A percentile compares a stretch with the other conserved stretches of the same genome.
Evolutionary conservation across 2,888 invertebrate genomes (phyloP).

Genomic region (Teleogryllus oceanicus): DNA sequence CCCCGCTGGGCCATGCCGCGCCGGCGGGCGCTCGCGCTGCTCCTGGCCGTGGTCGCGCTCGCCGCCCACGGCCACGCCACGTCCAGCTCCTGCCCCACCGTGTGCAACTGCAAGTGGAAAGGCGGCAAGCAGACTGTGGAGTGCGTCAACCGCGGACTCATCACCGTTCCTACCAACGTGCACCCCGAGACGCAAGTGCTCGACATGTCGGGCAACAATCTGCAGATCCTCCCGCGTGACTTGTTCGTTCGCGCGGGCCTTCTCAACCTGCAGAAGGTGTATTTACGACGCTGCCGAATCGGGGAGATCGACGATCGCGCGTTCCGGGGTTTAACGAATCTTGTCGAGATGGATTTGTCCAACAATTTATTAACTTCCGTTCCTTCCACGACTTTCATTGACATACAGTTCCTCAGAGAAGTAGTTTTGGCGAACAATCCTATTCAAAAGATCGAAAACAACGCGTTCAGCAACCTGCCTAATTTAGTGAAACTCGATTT

Average conservation of each 20-base stretch:
- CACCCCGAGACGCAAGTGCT: conserved; percentile 87
- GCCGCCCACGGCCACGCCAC: conserved; percentile 26
- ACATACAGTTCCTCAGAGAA: conserved; percentile 77
- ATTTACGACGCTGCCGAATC: conserved; percentile 77
- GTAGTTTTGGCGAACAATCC: conserved; percentile 78
- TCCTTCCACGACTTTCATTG: conserved; percentile 73
- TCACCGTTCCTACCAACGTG: conserved; percentile 79
- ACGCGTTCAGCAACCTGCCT: conserved; percentile 70
- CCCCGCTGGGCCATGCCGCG: too few relatives aligned
- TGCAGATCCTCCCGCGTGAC: conserved; percentile 77
- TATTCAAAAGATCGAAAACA: conserved; percentile 70
- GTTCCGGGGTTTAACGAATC: conserved; percentile 80
- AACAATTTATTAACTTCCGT: conserved; percentile 76
- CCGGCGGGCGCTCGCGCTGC: not conserved
- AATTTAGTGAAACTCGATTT: conserved; percentile 79
- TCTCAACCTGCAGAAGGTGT: conserved; percentile 81
- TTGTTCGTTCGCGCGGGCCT: conserved; percentile 77
- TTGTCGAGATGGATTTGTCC: conserved; percentile 84
- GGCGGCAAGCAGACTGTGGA: conserved; percentile 90
- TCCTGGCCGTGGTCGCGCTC: conserved; percentile 20
- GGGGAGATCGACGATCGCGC: conserved; percentile 82
- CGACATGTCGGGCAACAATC: conserved; percentile 82
- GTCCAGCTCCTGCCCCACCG: conserved; percentile 61
- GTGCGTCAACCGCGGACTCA: conserved; percentile 78
- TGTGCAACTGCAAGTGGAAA: conserved; percentile 91